Conservation (phyloP, 2,113 vertebrate genomes). For the Saguinus imperator region DNA sequence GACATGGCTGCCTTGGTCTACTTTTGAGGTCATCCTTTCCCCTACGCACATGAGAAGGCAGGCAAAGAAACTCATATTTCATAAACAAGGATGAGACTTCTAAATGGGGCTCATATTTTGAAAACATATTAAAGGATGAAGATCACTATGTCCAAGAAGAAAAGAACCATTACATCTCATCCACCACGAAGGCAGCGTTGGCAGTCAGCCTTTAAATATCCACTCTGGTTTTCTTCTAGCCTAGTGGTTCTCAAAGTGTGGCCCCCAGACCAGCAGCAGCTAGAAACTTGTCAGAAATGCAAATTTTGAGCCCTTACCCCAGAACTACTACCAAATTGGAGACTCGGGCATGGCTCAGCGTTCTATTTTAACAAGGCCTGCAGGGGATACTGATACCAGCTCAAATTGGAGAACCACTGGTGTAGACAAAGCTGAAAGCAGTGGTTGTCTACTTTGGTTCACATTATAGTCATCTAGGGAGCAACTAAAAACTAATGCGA, state of each 20-base stretch:
- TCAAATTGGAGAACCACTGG: background rate
- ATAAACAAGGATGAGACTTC: too few species aligned
- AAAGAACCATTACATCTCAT: background rate
- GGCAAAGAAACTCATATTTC: background rate
- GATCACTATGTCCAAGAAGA: background rate
- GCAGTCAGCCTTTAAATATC: background rate
- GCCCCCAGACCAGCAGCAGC: background rate
- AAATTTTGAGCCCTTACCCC: background rate
- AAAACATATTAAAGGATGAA: background rate
- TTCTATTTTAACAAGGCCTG: background rate
- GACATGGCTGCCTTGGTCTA: background rate
- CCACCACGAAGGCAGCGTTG: background rate
- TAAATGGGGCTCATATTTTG: background rate
- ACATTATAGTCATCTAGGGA: too few species aligned
- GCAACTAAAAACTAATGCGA: background rate
- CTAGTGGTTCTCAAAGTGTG: background rate
- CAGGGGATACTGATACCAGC: background rate
- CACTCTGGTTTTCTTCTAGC: background rate
- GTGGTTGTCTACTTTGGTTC: background rate
- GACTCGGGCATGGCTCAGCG: too few species aligned
- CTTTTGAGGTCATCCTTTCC: background rate
- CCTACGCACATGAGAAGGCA: background rate
- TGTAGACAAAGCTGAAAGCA: background rate
- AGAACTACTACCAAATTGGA: background rate
- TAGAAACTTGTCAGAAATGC: background rate